Evolutionary conservation across 2,888 invertebrate genomes (phyloP).

Genomic region (Agonopterix arenella): DNA sequence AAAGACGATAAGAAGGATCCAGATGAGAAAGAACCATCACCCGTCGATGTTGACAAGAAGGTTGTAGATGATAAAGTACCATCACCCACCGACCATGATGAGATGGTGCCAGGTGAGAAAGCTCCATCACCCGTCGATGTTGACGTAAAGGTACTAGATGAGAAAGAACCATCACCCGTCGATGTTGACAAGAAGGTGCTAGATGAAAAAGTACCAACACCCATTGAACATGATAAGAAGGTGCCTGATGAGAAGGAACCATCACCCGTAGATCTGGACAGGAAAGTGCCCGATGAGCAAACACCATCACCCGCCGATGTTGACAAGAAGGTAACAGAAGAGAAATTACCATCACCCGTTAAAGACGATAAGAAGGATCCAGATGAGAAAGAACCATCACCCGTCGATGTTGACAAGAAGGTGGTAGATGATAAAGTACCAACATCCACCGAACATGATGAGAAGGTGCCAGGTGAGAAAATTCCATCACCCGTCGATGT

Average conservation of each 20-base stretch:
- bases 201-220: slow-evolving; percentile 3
- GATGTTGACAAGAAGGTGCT: slow-evolving; percentile 5
- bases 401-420: not conserved
- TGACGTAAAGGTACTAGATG: not conserved
- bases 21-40: not conserved
- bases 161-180: not conserved
- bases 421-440: not conserved
- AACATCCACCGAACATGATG: too few species aligned
- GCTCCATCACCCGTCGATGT: too few species aligned
- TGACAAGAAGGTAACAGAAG: not conserved
- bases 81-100: slow-evolving; percentile 8
- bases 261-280: not conserved
- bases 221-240: not conserved
- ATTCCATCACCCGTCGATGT: not conserved
- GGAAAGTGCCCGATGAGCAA: slow-evolving; percentile 10
- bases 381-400: slow-evolving; percentile 10
- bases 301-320: not conserved
- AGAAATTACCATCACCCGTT: not conserved
- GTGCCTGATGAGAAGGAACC: not conserved
- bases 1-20: not conserved
- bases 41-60: not conserved
- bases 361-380: not conserved
- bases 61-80: slow-evolving; percentile 10
- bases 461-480: not conserved
- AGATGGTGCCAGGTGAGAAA: not conserved